phyloP scores from a whole-genome alignment of 2,888 invertebrate species.

The Alitta virens region DNA sequence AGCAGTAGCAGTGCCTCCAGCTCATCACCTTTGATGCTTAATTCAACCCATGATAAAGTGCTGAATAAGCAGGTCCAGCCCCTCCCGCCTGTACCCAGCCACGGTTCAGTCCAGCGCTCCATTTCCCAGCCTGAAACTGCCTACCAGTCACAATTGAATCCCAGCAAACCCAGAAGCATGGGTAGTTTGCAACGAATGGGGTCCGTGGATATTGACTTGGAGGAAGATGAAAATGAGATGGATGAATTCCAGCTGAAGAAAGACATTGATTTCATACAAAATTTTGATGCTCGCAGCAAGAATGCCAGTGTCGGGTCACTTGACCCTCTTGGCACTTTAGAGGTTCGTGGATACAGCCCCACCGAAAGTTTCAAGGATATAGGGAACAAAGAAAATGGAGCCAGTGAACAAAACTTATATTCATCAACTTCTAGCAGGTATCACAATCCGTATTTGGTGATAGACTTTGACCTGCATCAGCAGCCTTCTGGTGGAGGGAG shows the following conservation, averaged over 20 bases:
- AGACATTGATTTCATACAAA: slow-evolving; percentile 14
- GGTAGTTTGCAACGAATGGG: neutral
- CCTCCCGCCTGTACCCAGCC: neutral
- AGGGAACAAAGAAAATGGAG: slow-evolving; percentile 7
- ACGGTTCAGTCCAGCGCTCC: neutral
- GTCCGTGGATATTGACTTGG: neutral
- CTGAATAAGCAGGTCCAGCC: neutral
- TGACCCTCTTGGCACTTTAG: slow-evolving; percentile 7
- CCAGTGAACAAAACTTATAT: neutral
- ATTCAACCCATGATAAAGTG: neutral
- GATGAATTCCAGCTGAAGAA: slow-evolving; percentile 14
- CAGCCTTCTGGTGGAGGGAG: no score
- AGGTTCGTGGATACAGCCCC: slow-evolving; percentile 11
- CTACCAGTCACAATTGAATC: neutral
- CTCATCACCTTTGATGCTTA: slow-evolving; percentile 7
- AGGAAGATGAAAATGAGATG: slow-evolving; percentile 6
- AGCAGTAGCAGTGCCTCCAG: slow-evolving; percentile 11
- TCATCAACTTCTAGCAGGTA: no score
- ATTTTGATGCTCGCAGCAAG: slow-evolving; percentile 8
- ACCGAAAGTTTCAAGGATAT: slow-evolving; percentile 7
- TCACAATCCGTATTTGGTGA: no score
- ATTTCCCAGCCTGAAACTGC: neutral
- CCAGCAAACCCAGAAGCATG: neutral
- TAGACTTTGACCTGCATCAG: no score
- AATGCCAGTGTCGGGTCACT: neutral